These are phyloP conservation scores for Gastrophysa polygoni DNA, from an alignment of 2,888 invertebrate species.

Conservation along the genomic window DNA sequence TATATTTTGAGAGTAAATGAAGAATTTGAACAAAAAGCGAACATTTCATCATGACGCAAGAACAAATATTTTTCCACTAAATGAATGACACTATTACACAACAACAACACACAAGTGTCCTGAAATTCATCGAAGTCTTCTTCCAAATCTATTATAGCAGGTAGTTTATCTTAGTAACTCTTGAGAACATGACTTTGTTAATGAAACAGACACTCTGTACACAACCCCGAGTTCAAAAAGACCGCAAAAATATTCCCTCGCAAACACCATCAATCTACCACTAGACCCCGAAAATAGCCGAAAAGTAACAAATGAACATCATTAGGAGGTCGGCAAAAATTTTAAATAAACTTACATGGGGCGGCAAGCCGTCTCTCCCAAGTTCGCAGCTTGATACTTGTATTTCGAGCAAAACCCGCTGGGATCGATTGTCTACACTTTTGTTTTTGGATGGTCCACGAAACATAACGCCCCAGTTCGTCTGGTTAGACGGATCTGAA, in stretches of 20 bases:
- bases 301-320: slow-evolving; percentile 43
- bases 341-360: slow-evolving; percentile 35
- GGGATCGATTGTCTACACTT: slow-evolving; percentile 46
- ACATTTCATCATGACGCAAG: too few relatives aligned
- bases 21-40: too few relatives aligned
- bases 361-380: slow-evolving; percentile 33
- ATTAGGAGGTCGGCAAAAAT: slow-evolving; percentile 24
- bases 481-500: neutral
- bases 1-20: too few relatives aligned
- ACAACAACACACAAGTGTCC: too few relatives aligned
- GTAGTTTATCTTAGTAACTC: too few relatives aligned
- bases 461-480: neutral
- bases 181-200: too few relatives aligned
- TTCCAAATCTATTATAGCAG: too few relatives aligned
- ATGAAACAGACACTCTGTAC: too few relatives aligned
- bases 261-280: slow-evolving; percentile 17
- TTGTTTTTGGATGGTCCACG: slow-evolving; percentile 32
- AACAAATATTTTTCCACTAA: too few relatives aligned
- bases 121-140: too few relatives aligned
- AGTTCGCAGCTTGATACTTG: slow-evolving; percentile 45
- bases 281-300: slow-evolving; percentile 21
- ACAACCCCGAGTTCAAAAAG: neutral
- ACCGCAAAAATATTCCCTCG: neutral
- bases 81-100: too few relatives aligned
- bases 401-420: slow-evolving; percentile 45